Percentiles rank a stretch among this genome's conserved stretches.
These are phyloP conservation scores for Acridotheres tristis DNA, from an alignment of 2,797 vertebrate genomes.

Conservation along the genomic window DNA sequence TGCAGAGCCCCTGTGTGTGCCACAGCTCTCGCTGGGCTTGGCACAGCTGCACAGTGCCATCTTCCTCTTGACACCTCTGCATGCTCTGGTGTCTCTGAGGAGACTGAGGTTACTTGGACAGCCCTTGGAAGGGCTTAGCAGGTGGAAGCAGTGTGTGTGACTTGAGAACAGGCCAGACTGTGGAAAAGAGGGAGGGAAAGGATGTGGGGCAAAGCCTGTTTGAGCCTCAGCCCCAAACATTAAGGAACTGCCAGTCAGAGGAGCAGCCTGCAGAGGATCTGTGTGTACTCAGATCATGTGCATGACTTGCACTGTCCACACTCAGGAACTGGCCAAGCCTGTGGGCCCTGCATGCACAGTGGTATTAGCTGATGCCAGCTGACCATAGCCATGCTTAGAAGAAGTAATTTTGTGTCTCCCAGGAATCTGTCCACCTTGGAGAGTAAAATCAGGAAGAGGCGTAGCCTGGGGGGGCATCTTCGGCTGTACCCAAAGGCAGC, in stretches of 20 bases:
- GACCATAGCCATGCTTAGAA: fast-evolving
- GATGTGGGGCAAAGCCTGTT: not conserved
- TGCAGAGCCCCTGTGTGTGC: not conserved
- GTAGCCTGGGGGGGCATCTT: not conserved
- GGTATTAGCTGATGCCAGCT: not conserved
- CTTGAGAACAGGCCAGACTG: not conserved
- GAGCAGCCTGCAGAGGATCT: not conserved
- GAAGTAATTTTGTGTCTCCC: not conserved
- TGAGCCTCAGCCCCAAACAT: not conserved
- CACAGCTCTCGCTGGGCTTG: not conserved
- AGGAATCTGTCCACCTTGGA: not conserved
- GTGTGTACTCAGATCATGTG: fast-evolving
- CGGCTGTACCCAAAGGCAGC: not conserved
- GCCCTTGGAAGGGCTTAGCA: fast-evolving
- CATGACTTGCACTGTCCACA: fast-evolving
- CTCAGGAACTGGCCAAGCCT: not conserved
- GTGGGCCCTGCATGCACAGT: not conserved
- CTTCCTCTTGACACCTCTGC: not conserved
- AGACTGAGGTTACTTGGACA: not conserved
- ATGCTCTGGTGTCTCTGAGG: not conserved
- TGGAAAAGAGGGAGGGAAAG: not conserved
- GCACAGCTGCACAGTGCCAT: not conserved
- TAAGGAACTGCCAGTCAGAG: not conserved
- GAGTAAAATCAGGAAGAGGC: not conserved
- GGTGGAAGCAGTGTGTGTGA: not conserved